These are phyloP conservation scores for Catocala fraxini DNA, from an alignment of 2,888 invertebrate genomes.

Conservation along the genomic window DNA sequence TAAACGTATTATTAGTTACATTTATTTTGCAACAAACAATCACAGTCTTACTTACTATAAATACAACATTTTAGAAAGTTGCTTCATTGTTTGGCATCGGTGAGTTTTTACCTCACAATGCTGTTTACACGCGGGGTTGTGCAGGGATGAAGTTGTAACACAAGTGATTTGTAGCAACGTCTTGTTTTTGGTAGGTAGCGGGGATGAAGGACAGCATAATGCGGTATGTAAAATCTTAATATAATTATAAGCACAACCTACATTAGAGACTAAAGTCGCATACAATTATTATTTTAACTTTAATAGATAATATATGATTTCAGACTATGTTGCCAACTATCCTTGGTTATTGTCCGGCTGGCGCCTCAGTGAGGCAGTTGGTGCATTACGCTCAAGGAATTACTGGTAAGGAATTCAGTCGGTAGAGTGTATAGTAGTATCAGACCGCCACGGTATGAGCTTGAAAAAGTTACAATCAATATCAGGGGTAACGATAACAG, in stretches of 20 bases:
- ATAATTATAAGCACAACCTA: too few relatives aligned
- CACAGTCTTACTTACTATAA: too few relatives aligned
- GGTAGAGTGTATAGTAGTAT: constrained; percentile 85
- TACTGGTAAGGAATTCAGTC: constrained; percentile 81
- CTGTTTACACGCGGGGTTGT: constrained; percentile 84
- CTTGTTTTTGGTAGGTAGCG: constrained; percentile 90
- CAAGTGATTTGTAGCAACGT: constrained; percentile 90
- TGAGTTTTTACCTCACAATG: constrained; percentile 89
- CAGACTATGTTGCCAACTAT: constrained; percentile 91
- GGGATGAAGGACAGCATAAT: constrained; percentile 86
- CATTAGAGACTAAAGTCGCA: too few relatives aligned
- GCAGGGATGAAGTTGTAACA: constrained; percentile 85
- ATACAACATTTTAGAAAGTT: constrained; percentile 64
- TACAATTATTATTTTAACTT: neutral
- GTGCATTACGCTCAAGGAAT: constrained; percentile 91
- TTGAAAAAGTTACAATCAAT: constrained; percentile 89
- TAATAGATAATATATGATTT: constrained; percentile 5
- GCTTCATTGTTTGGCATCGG: constrained; percentile 82
- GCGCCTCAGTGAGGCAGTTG: constrained; percentile 90
- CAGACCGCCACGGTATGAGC: constrained; percentile 88
- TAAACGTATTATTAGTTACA: neutral
- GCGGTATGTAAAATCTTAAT: constrained; percentile 32
- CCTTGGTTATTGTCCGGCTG: constrained; percentile 90
- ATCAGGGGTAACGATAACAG: too few relatives aligned
- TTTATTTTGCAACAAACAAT: too few relatives aligned